A percentile compares a stretch with the other conserved stretches of the same genome.
These are phyloP conservation scores for Drosophila chauvacae DNA, from an alignment of 1,140 invertebrate genomes.

Conservation along the genomic window DNA sequence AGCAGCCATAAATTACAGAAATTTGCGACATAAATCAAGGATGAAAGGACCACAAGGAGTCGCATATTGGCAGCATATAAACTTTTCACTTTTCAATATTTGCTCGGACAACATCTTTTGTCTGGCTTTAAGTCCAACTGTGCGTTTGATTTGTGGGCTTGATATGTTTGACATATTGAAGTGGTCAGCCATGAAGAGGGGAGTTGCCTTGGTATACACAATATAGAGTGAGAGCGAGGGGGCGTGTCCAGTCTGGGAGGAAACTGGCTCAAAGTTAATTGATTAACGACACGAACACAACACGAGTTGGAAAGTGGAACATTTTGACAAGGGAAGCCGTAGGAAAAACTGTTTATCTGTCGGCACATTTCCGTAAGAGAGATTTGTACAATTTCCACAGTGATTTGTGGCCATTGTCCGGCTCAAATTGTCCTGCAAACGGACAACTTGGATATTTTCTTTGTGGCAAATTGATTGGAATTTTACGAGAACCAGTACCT, in stretches of 20 bases:
- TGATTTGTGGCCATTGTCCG: constrained; percentile 80
- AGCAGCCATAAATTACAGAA: constrained; percentile 72
- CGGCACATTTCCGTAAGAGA: constrained; percentile 39
- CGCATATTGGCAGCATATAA: constrained; percentile 66
- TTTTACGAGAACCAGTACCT: constrained; percentile 61
- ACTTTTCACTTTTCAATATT: constrained; percentile 81
- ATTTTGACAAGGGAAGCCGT: constrained; percentile 41
- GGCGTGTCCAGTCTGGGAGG: constrained; percentile 50
- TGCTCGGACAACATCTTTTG: constrained; percentile 56
- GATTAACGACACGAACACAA: constrained; percentile 65
- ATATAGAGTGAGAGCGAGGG: constrained; percentile 16
- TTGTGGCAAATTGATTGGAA: constrained; percentile 75
- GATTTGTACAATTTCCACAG: constrained; percentile 48
- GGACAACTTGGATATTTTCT: constrained; percentile 18
- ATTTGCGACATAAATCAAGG: constrained; percentile 72
- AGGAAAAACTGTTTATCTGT: constrained; percentile 37
- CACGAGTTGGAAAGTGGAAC: constrained; percentile 41
- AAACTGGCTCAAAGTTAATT: constrained; percentile 72
- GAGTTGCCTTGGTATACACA: not conserved
- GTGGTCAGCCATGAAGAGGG: constrained; percentile 63
- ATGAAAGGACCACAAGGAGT: constrained; percentile 52
- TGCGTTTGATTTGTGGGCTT: constrained; percentile 47
- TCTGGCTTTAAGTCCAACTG: constrained; percentile 26
- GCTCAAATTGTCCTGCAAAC: constrained; percentile 66
- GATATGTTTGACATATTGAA: constrained; percentile 80